phyloP scores from a whole-genome alignment of 2,797 vertebrate species.

The Euthynnus affinis region DNA sequence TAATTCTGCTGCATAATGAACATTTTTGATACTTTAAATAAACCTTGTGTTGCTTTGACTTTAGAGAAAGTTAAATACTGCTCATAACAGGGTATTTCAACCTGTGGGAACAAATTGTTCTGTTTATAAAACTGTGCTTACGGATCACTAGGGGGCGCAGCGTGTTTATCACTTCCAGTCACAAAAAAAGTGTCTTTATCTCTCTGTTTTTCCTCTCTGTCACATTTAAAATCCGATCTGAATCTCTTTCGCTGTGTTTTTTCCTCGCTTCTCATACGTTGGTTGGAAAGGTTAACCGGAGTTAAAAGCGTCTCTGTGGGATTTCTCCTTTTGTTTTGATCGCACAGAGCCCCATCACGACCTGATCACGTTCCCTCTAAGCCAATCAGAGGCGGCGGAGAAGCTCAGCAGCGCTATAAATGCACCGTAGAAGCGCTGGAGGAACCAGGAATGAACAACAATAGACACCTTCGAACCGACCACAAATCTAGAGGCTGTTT shows the following conservation, averaged over 20 bases:
- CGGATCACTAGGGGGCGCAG: constrained; percentile 23
- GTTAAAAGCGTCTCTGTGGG: too few species aligned
- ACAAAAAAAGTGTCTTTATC: not conserved
- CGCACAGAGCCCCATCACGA: constrained; percentile 34
- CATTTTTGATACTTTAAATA: not conserved
- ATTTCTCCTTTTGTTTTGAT: not conserved
- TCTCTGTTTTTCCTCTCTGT: not conserved
- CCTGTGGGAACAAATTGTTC: not conserved
- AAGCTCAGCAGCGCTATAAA: constrained; percentile 59
- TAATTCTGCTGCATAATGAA: not conserved
- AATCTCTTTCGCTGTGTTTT: too few species aligned
- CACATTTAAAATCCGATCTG: not conserved
- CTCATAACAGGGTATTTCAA: not conserved
- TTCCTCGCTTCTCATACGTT: not conserved
- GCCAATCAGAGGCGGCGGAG: constrained; percentile 78
- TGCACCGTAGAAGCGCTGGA: rapidly evolving
- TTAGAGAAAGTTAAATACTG: not conserved
- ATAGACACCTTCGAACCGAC: constrained; percentile 2
- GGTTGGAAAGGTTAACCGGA: not conserved
- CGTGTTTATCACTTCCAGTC: not conserved
- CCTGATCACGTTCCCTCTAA: constrained; percentile 58
- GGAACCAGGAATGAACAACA: constrained; percentile 71
- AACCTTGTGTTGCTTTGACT: not conserved
- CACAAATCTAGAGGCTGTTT: constrained; percentile 2
- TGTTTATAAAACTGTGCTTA: not conserved